Evolutionary conservation across 1,140 invertebrate species (phyloP), one percentile per base, ranked within the genome.

Genomic region (Cydia strobilella): DNA sequence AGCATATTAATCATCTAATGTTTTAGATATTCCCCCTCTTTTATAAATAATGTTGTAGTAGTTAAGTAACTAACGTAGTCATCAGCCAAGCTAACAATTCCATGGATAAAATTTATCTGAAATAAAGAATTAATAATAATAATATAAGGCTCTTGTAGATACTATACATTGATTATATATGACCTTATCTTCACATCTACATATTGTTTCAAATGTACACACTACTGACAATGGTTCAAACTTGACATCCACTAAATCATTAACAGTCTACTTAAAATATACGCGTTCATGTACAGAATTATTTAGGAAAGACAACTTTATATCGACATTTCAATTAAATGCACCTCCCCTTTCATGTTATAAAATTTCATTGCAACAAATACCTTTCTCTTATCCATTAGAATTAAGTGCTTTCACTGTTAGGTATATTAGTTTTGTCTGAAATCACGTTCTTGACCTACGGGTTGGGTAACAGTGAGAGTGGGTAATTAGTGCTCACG

Each of bases 401-500:
- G 65, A 69, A 69, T 69, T 69, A 69, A 69, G 65, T 69, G 65
- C 65, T 69, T 69, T 69, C 65, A 39, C 65, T 69, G 65, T 69
- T 39, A n/a, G n/a, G n/a, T n/a, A 69, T 69, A 69, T 69, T 69
- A 35, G 20, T 69, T 35, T 69, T 69, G 31, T 35, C 27, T 35
- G 27, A 69, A 72, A 65, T 66, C 73, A 71, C 77, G 74, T 66
- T 81, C 77, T 77, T 81, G 77, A 81, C 80, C 80, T 81, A 77
- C 76, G 77, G 54, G 77, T 82, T 82, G 79, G 75, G 76, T 79
- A 78, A 80, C 75, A 78, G 77, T 75, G 59, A 78, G 73, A 76
- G 74, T 75, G 74, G 77, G 75, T 76, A 72, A 74, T 76, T 79
- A 77, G 79, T 81, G 79, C 77, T 79, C 66, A 51, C 20, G 27